Conservation (phyloP, 2,797 vertebrate species). For the Mormyrops boulengeri region DNA sequence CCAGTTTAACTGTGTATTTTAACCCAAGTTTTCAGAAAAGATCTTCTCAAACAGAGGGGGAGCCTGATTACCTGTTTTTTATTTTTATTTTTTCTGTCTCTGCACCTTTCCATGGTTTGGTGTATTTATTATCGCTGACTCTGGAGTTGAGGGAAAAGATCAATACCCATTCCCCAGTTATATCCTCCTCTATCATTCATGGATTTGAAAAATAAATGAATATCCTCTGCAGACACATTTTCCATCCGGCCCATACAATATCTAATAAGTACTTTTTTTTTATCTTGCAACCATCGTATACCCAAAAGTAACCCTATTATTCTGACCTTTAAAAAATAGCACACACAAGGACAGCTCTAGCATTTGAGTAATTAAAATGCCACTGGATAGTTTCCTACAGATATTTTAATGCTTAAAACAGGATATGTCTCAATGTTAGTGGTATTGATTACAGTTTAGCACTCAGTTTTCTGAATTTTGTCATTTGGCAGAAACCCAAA, state of each 20-base stretch:
- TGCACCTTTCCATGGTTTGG: not conserved
- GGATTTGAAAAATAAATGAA: conserved; percentile 35
- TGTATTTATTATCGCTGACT: conserved; percentile 21
- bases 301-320: conserved; percentile 20
- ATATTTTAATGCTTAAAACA: conserved; percentile 29
- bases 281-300: conserved; percentile 14
- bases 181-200: conserved; percentile 24
- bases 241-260: conserved; percentile 24
- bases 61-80: not conserved
- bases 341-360: conserved; percentile 7
- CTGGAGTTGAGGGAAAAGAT: conserved; percentile 23
- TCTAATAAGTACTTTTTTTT: conserved; percentile 30
- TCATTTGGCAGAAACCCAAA: conserved; percentile 7
- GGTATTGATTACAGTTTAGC: conserved; percentile 26
- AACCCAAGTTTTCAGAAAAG: not conserved
- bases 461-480: conserved; percentile 18
- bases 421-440: conserved; percentile 12
- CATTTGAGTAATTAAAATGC: conserved; percentile 25
- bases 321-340: conserved; percentile 12
- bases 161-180: conserved; percentile 32
- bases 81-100: not conserved
- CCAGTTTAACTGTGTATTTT: not conserved
- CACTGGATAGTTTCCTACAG: conserved; percentile 15
- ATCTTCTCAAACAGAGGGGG: not conserved
- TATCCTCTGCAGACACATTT: conserved; percentile 23